These are phyloP conservation scores for Wasmannia auropunctata DNA, from an alignment of 1,140 invertebrate species.

Conservation along the genomic window DNA sequence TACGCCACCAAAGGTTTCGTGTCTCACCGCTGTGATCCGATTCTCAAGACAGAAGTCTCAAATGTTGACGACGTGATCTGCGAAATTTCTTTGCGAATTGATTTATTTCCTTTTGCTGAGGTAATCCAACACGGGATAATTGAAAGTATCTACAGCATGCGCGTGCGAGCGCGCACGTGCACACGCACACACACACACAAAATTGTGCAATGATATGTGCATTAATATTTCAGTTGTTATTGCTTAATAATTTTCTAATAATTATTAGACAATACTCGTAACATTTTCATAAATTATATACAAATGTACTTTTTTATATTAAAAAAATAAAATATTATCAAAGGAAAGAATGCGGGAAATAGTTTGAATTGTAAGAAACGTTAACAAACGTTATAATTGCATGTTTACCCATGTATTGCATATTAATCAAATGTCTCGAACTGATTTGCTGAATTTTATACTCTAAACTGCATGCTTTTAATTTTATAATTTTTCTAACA, in stretches of 20 bases:
- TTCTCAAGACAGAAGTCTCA: neutral
- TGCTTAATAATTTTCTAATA: neutral
- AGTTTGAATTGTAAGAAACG: neutral
- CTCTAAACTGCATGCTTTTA: neutral
- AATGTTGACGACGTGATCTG: conserved; percentile 8
- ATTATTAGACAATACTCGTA: neutral
- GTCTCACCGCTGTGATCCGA: conserved; percentile 18
- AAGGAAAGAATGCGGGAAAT: too few species aligned
- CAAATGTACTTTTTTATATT: neutral
- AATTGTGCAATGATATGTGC: neutral
- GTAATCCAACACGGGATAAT: neutral
- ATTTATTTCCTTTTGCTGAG: neutral
- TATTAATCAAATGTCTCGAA: neutral
- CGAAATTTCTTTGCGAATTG: neutral
- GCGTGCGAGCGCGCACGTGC: too few species aligned
- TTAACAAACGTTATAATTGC: neutral
- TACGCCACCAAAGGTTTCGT: conserved; percentile 15
- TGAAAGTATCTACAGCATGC: neutral
- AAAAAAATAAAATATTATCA: neutral
- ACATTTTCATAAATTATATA: neutral
- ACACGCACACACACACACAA: neutral
- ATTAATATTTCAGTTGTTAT: neutral
- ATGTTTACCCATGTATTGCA: neutral
- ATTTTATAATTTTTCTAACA: neutral
- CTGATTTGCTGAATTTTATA: neutral